Conservation (phyloP, 1,140 invertebrate species). For the Platyscapa corneri region DNA sequence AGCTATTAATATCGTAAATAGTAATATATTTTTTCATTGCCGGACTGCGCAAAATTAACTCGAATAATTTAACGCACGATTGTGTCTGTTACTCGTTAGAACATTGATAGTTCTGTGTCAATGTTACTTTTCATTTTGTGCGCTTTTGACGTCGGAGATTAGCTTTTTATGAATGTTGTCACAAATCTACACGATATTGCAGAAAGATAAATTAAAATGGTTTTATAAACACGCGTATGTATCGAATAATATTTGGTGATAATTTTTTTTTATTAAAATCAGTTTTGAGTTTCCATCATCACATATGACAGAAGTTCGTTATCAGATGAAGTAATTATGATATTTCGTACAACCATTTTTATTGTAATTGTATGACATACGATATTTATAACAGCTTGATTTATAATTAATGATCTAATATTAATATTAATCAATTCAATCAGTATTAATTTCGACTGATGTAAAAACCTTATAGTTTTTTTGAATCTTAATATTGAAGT, state of each 20-base stretch:
- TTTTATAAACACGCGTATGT: not conserved
- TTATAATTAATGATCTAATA: not conserved
- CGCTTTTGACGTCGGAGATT: not conserved
- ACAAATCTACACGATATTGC: not conserved
- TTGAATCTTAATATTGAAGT: not conserved
- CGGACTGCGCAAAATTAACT: not conserved
- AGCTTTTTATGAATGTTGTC: not conserved
- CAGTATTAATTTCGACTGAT: too few species aligned
- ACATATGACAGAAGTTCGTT: too few species aligned
- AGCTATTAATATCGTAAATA: conserved; percentile 23
- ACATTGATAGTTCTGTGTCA: not conserved
- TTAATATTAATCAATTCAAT: too few species aligned
- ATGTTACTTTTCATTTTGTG: not conserved
- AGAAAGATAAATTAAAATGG: not conserved
- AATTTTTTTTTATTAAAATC: too few species aligned
- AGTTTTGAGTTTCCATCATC: too few species aligned
- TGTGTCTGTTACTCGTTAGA: not conserved
- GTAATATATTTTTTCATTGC: not conserved
- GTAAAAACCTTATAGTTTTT: too few species aligned
- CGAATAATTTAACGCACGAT: not conserved
- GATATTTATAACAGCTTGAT: not conserved
- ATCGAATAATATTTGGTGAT: too few species aligned
- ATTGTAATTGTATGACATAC: not conserved
- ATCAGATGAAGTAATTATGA: too few species aligned
- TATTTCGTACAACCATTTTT: too few species aligned